Conservation (phyloP, 2,113 vertebrate species). For the Periophthalmus modestus region DNA sequence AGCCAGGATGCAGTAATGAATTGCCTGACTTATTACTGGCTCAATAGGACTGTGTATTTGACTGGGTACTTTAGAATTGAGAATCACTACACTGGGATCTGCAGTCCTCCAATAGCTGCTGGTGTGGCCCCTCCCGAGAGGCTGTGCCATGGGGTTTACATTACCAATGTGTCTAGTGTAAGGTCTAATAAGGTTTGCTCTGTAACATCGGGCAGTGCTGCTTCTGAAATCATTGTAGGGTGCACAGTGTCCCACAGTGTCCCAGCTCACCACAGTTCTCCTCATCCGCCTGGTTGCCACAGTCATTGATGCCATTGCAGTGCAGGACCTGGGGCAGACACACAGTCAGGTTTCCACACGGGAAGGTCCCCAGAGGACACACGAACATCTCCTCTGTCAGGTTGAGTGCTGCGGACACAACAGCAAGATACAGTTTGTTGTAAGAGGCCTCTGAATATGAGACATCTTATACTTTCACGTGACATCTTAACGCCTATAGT, state of each 20-base stretch:
- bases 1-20: no score
- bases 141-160: no score
- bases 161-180: no score
- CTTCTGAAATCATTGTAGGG: no score
- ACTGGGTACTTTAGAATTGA: no score
- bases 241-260: not conserved
- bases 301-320: constrained; percentile 92
- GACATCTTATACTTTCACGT: not conserved
- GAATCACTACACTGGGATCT: no score
- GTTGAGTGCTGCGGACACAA: constrained; percentile 66
- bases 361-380: constrained; percentile 91
- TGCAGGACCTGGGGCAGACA: constrained; percentile 93
- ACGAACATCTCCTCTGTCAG: constrained; percentile 62
- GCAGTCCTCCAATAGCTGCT: no score
- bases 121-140: no score
- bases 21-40: no score
- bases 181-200: no score
- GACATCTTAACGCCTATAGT: not conserved
- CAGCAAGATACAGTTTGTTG: constrained; percentile 46
- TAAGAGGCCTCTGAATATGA: not conserved
- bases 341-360: constrained; percentile 88
- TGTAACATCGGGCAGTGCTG: no score
- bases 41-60: no score
- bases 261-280: constrained; percentile 86
- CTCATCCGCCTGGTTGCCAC: constrained; percentile 90